Conservation (phyloP, 2,888 invertebrate genomes). For the Dasysyrphus tricinctus region DNA sequence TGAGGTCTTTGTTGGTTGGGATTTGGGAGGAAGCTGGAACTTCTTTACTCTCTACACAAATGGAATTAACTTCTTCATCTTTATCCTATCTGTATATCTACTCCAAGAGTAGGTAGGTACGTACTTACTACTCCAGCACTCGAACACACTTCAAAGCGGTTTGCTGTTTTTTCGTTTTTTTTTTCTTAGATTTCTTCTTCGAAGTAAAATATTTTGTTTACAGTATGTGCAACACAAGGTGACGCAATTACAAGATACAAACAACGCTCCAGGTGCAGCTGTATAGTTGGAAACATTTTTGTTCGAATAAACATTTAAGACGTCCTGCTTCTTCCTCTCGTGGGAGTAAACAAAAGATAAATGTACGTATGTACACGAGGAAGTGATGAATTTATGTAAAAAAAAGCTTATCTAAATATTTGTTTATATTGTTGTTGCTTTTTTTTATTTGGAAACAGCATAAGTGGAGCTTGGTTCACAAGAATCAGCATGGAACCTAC, state of each 20-base stretch:
- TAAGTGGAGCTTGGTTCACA: constrained; percentile 9
- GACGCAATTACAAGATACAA: constrained; percentile 34
- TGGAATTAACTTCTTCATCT: constrained; percentile 42
- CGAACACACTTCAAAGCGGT: constrained; percentile 60
- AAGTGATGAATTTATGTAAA: constrained; percentile 32
- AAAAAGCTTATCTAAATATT: constrained; percentile 26
- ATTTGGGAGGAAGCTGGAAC: constrained; percentile 19
- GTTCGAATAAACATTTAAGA: constrained; percentile 45
- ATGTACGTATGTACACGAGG: constrained; percentile 23
- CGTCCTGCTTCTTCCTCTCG: constrained; percentile 15
- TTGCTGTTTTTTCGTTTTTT: constrained; percentile 41
- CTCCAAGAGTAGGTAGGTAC: background rate
- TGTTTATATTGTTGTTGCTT: background rate
- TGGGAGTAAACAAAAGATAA: constrained; percentile 17
- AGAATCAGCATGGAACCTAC: constrained; percentile 5
- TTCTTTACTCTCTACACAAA: background rate
- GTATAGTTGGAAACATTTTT: constrained; percentile 65
- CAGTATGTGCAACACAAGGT: constrained; percentile 61
- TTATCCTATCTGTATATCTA: constrained; percentile 22
- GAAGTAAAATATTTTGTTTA: constrained; percentile 47
- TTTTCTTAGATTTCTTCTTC: background rate
- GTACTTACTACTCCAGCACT: background rate
- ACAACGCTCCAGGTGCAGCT: constrained; percentile 46
- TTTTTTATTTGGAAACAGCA: background rate
- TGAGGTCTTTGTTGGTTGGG: background rate